These are phyloP conservation scores for Ormyrus nitidulus DNA, from an alignment of 2,888 invertebrate species.

Conservation along the genomic window DNA sequence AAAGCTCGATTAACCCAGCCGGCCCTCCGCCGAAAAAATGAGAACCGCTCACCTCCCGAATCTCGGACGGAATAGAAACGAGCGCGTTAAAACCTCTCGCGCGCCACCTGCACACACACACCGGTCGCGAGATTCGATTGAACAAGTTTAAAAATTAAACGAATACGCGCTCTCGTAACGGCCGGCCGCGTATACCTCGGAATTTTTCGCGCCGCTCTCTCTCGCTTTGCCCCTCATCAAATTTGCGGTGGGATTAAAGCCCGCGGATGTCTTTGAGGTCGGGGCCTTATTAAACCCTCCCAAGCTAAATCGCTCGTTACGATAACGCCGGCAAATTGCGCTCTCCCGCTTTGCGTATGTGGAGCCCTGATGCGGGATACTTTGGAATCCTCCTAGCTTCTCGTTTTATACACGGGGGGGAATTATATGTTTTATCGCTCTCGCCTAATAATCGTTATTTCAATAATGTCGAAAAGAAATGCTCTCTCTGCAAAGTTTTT, in stretches of 20 bases:
- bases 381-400: too few species aligned
- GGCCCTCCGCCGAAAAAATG: neutral
- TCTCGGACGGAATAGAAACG: neutral
- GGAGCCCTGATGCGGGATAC: too few species aligned
- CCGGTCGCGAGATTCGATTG: neutral
- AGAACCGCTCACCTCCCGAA: neutral
- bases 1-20: too few species aligned
- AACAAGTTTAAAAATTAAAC: constrained; percentile 23
- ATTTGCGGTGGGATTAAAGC: constrained; percentile 42
- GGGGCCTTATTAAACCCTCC: constrained; percentile 21
- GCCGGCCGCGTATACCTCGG: neutral
- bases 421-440: too few species aligned
- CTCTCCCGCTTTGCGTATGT: neutral
- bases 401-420: too few species aligned
- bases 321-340: constrained; percentile 37
- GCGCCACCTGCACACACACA: too few species aligned
- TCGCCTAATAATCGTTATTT: too few species aligned
- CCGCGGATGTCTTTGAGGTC: constrained; percentile 28
- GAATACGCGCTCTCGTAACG: neutral
- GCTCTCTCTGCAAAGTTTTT: too few species aligned
- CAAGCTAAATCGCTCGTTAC: constrained; percentile 51
- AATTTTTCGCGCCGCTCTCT: neutral
- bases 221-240: constrained; percentile 23
- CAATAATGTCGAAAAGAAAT: too few species aligned
- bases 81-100: too few species aligned